Evolutionary conservation across 2,113 vertebrate genomes (phyloP), one percentile per base, ranked within the genome.

Genomic region (Lepisosteus oculatus): DNA sequence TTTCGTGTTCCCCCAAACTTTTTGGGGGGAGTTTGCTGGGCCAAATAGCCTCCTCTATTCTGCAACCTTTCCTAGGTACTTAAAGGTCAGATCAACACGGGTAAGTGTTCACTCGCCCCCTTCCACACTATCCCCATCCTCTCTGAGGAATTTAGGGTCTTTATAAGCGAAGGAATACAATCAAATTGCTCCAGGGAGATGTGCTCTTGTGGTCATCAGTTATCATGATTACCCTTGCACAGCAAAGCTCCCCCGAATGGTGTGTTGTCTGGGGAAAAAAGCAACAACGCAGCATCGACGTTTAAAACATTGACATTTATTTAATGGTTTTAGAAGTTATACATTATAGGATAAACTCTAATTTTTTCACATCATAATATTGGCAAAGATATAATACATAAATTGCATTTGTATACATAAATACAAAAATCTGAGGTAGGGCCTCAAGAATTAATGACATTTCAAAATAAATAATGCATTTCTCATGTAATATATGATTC

Each of bases 371-470:
- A 94, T 94, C 86, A 88, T 94, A 93, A 94, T 93, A 95, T 95
- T 94, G 89, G 94, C 91, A 97, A 98, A 95, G 95, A 95, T 98
- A 98, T 92, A 95, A 93, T 95, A 95, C 93, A 95, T 95, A 93
- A 95, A 95, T 96, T 94, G 94, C 93, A 95, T 98, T 97, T 98
- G 85, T 97, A 95, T 94, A 95, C 93, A 95, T 96, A 94, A 94
- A 98, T 99, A 99, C 92, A 99, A 99, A 29, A 98, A 98, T 95
- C 81, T 97, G 97, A 99, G 97, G 96, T 99, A 99, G 96, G 90
- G 95, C 96, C 97, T 99, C 97, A 98, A 96, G 93, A 93, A 93
- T 93, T 89, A 94, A 85, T 95, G 92, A 93, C 80, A 89, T 88
- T 86, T 89, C 86, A 93, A 91, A 94, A 95, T 93, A 90, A 95